Conservation (phyloP, 2,888 invertebrate species). For the Hypsopygia costalis region DNA sequence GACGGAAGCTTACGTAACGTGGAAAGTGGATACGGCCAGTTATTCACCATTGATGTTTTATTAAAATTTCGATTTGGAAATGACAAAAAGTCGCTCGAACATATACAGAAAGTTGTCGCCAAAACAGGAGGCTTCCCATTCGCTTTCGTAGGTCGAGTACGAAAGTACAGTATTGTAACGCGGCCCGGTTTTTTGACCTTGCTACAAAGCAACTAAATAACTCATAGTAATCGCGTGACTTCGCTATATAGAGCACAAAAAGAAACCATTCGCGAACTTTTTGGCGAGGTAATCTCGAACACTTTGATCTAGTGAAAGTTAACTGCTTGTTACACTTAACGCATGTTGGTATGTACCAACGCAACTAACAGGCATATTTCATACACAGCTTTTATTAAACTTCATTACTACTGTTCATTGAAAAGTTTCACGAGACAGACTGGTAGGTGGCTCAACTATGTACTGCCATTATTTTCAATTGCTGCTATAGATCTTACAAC, state of each 20-base stretch:
- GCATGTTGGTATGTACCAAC: constrained; percentile 23
- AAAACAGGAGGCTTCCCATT: constrained; percentile 60
- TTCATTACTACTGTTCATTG: constrained; percentile 23
- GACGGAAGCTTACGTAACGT: constrained; percentile 47
- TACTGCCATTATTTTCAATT: constrained; percentile 35
- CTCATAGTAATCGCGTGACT: constrained; percentile 48
- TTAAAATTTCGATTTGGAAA: constrained; percentile 65
- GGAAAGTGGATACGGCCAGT: constrained; percentile 68
- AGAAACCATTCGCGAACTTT: constrained; percentile 57
- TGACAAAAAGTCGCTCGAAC: constrained; percentile 69
- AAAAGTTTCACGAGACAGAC: constrained; percentile 26
- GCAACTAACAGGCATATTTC: constrained; percentile 25
- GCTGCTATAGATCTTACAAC: constrained; percentile 36
- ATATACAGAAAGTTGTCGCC: constrained; percentile 70
- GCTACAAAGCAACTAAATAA: constrained; percentile 47
- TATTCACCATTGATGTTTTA: constrained; percentile 63
- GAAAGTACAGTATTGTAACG: constrained; percentile 65
- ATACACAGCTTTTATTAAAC: constrained; percentile 24
- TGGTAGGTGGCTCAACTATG: constrained; percentile 21
- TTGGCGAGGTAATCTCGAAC: constrained; percentile 45
- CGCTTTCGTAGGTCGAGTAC: constrained; percentile 69
- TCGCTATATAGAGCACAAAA: constrained; percentile 50
- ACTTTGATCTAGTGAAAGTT: constrained; percentile 66
- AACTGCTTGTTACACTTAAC: constrained; percentile 25
- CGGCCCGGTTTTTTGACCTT: constrained; percentile 66